Evolutionary conservation across 2,797 vertebrate genomes (phyloP), one percentile per base, ranked within the genome.

Genomic region (Parotocinclus haroldoi): DNA sequence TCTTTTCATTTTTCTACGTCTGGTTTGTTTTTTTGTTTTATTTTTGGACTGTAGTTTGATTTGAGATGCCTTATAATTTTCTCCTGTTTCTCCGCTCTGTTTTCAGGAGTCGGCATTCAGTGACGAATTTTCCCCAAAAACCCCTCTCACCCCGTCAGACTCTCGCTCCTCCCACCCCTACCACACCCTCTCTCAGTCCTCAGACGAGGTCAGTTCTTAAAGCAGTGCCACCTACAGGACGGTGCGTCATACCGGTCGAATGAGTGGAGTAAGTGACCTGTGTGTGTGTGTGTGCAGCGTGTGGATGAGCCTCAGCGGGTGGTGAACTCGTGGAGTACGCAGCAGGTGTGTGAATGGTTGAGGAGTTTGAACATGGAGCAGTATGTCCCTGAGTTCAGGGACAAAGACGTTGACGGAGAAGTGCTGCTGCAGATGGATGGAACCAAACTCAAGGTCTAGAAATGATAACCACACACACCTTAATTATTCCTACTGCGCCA

Each of bases 301-400:
- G 72, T 84, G 16, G 93, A 94, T 0, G 93, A 94, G 52, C 83
- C 90, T 0, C 81, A 84, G 10, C 86, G 86, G 0, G 42, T 86
- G 0, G 88, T 88, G n/a, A 81, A 81, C 0, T 84, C 88, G 1
- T 96, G 94, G 94, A 91, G 88, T 14, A 89, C 89, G n/a, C 90
- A 85, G 81, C 91, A 96, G 83, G 94, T 96, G 62, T 92, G 91
- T 48, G 88, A 93, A 79, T 95, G 94, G 94, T 83, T 96, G n/a
- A 78, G 76, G 68, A 89, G 91, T 48, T 88, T 94, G 55, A 88
- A 87, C 83, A 89, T 95, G 89, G 92, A 93, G 45, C 92, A 90
- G 68, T 91, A 95, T 0, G 78, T 83, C 7, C 85, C 86, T 0
- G 89, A 91, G 57, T 95, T 95, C 76, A 86, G 72, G 0, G 89